These are phyloP conservation scores for Cebidichthys violaceus DNA, from an alignment of 2,113 vertebrate species.

Conservation along the genomic window DNA sequence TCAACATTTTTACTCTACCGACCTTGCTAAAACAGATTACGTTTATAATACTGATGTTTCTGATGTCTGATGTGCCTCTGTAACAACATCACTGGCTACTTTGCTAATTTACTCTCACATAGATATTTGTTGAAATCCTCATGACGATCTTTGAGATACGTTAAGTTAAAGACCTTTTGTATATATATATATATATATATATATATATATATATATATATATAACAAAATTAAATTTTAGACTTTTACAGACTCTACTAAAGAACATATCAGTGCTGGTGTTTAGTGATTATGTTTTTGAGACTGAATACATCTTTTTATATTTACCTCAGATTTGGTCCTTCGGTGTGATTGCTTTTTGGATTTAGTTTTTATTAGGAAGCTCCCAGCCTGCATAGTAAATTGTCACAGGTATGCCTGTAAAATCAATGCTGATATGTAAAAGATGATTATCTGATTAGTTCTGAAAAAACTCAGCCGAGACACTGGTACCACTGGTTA, in stretches of 20 bases:
- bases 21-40: too few species aligned
- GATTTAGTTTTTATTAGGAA: not conserved
- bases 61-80: not conserved
- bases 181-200: not conserved
- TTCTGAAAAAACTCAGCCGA: slow-evolving; percentile 7
- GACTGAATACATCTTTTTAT: not conserved
- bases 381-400: not conserved
- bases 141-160: not conserved
- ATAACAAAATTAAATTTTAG: not conserved
- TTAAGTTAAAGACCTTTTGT: not conserved
- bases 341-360: not conserved
- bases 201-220: not conserved
- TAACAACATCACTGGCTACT: slow-evolving; percentile 2
- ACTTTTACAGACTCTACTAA: not conserved
- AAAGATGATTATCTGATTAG: not conserved
- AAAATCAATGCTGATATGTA: not conserved
- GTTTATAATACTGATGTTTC: not conserved
- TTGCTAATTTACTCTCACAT: slow-evolving; percentile 5
- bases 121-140: not conserved
- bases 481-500: slow-evolving; percentile 17
- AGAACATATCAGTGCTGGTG: not conserved
- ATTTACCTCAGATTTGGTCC: not conserved
- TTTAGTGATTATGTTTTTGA: not conserved
- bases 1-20: not conserved
- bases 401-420: not conserved